These are phyloP conservation scores for Centroberyx gerrardi DNA, from an alignment of 2,797 vertebrate species.

Conservation along the genomic window DNA sequence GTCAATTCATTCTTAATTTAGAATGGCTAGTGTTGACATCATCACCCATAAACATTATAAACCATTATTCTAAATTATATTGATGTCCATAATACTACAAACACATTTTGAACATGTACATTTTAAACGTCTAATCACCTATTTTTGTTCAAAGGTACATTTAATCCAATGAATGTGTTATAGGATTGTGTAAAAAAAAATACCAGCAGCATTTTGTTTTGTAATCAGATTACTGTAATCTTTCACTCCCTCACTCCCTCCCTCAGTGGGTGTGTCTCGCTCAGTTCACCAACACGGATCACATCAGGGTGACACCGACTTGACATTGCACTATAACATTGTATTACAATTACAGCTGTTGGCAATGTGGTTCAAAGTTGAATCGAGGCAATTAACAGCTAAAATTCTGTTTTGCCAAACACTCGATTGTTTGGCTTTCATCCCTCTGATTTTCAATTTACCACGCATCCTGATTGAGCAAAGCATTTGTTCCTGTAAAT, in stretches of 20 bases:
- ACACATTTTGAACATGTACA: too few species aligned
- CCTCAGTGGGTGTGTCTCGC: not conserved
- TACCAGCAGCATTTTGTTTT: too few species aligned
- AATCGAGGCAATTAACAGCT: not conserved
- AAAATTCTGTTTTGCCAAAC: slow-evolving; percentile 13
- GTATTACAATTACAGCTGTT: not conserved
- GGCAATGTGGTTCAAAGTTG: not conserved
- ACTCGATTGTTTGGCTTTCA: not conserved
- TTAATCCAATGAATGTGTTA: too few species aligned
- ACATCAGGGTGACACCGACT: not conserved
- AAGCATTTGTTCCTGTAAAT: slow-evolving; percentile 48
- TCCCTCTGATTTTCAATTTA: slow-evolving; percentile 27
- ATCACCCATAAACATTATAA: too few species aligned
- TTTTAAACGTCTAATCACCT: too few species aligned
- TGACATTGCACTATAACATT: not conserved
- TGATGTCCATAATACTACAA: too few species aligned
- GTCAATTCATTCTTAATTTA: too few species aligned
- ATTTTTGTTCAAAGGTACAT: too few species aligned
- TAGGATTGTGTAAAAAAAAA: too few species aligned
- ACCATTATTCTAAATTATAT: too few species aligned
- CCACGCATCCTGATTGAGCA: slow-evolving; percentile 35
- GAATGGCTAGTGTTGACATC: too few species aligned
- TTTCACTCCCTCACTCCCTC: too few species aligned
- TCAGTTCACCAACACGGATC: not conserved
- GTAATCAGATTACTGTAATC: not conserved